phyloP scores from a whole-genome alignment of 2,113 vertebrate species.

The Sciurus niger region DNA sequence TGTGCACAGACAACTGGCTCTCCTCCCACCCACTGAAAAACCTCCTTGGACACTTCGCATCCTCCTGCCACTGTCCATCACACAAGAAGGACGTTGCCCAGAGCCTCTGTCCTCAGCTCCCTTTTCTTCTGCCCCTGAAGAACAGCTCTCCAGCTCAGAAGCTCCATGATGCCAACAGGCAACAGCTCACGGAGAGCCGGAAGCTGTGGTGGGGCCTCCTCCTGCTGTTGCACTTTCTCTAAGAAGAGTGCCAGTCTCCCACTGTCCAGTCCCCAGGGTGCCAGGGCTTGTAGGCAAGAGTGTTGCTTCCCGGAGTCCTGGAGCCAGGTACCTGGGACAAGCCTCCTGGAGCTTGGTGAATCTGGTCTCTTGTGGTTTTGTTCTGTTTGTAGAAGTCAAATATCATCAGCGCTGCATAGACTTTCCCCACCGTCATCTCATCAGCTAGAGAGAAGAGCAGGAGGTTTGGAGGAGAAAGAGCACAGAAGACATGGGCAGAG shows the following conservation, averaged over 20 bases:
- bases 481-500: fast-evolving
- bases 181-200: fast-evolving
- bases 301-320: background rate
- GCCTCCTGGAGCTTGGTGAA: slow-evolving; percentile 90
- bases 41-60: background rate
- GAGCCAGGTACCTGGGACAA: slow-evolving; percentile 87
- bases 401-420: slow-evolving; percentile 98
- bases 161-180: fast-evolving
- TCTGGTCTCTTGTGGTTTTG: slow-evolving; percentile 92
- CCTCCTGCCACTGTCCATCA: background rate
- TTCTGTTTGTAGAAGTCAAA: slow-evolving; percentile 99
- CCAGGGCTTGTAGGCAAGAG: background rate
- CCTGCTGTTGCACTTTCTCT: background rate
- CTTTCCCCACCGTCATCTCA: slow-evolving; percentile 98
- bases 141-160: background rate
- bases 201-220: background rate
- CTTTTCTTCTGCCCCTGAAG: background rate
- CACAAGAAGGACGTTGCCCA: fast-evolving
- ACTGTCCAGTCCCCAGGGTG: background rate
- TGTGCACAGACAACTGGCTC: too few relatives aligned
- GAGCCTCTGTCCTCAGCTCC: background rate
- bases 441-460: slow-evolving; percentile 89
- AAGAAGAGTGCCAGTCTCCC: background rate
- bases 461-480: background rate
- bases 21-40: background rate